Evolutionary conservation across 2,888 invertebrate species (phyloP).

Genomic region (Pheosia gnoma): DNA sequence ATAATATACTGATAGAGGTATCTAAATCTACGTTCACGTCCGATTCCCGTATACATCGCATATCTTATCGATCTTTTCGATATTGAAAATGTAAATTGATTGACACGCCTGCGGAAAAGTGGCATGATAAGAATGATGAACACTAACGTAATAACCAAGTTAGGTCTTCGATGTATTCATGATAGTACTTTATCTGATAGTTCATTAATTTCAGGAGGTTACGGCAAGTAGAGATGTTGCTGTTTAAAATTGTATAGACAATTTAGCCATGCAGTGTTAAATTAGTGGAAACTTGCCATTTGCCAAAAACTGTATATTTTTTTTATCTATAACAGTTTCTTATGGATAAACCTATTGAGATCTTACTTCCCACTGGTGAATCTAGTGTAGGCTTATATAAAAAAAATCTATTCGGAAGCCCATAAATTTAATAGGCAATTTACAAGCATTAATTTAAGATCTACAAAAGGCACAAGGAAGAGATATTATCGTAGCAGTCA

Average conservation of each 20-base stretch:
- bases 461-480: constrained; percentile 11
- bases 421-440: background rate
- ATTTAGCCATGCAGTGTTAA: too few species aligned
- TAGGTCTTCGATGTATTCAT: background rate
- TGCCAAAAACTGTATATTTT: too few species aligned
- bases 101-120: background rate
- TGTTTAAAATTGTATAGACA: too few species aligned
- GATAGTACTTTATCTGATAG: background rate
- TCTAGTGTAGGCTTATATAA: background rate
- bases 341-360: too few species aligned
- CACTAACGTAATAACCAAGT: background rate
- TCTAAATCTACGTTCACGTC: background rate
- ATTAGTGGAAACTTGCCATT: too few species aligned
- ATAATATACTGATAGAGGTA: background rate
- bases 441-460: constrained; percentile 12
- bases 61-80: background rate
- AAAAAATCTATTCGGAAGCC: background rate
- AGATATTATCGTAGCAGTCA: constrained; percentile 27
- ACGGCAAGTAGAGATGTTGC: too few species aligned
- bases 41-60: background rate
- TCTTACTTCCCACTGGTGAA: background rate
- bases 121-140: background rate
- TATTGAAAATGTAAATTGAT: background rate
- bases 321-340: too few species aligned
- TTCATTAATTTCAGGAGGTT: too few species aligned